Evolutionary conservation across 2,797 vertebrate species (phyloP), one percentile per base, ranked within the genome.

Genomic region (Loris lydekkerianus): DNA sequence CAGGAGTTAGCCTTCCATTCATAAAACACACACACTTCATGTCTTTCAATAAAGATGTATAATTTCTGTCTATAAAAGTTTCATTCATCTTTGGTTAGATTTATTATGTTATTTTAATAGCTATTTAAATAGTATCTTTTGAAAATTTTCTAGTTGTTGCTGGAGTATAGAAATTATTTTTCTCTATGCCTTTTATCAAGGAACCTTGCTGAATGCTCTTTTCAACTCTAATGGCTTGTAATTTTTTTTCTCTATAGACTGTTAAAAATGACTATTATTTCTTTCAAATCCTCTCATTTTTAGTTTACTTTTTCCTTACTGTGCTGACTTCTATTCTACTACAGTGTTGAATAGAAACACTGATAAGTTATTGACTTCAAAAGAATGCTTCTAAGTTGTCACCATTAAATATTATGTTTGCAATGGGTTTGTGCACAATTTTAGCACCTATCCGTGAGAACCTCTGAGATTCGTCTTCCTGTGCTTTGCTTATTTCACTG

Each of bases 111-210:
- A 8, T 83, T 89, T 86, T 69, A 82, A 75, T 43, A 72, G 63
- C 37, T 60, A 5, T 86, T 89, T 77, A 94, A 95, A 84, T 69
- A 92, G 21, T 77, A 46, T 49, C 7, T 76, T 87, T 93, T 94
- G 40, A 25, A 15, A 73, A 29, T 78, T 75, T 88, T 75, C 43
- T 61, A 85, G 69, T 82, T 78, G 46, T 61, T 88, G 18, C 78
- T 78, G 6, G 15, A 91, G 23, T 88, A 69, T 27, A 93, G 65
- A 91, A 80, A 89, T 93, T 95, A 23, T 56, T 91, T 94, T 92
- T 94, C 10, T 29, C 29, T 78, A 73, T 92, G 46, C 14, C 82
- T 29, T 94, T 95, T 73, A 21, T 77, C 46, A 27, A 83, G 58
- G 25, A 83, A 75, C 1, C 34, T 92, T 83, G 53, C 27, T 61